These are phyloP conservation scores for Tamias sibiricus DNA, from an alignment of 2,113 vertebrate genomes.

Conservation along the genomic window DNA sequence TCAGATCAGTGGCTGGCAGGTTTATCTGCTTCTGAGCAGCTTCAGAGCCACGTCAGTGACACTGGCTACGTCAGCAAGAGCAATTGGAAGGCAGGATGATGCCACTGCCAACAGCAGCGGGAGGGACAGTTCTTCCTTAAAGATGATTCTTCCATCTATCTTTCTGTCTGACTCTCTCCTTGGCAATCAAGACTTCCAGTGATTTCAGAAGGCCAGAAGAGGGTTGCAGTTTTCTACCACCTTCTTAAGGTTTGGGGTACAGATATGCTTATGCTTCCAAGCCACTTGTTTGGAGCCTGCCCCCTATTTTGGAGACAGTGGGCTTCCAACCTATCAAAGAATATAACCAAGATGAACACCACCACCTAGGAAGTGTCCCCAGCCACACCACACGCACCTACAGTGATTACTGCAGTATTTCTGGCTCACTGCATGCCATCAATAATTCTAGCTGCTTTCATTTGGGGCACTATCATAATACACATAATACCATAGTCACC, in stretches of 20 bases:
- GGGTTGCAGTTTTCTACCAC: neutral
- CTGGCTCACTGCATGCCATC: neutral
- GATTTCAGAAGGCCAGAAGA: neutral
- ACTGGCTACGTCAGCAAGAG: conserved; percentile 71
- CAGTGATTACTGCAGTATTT: neutral
- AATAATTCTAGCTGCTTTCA: neutral
- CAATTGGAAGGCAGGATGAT: conserved; percentile 48
- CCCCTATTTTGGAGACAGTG: neutral
- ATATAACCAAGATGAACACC: neutral
- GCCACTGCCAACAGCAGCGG: conserved; percentile 32
- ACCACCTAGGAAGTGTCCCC: neutral
- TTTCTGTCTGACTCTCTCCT: neutral
- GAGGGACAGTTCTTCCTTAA: conserved; percentile 46
- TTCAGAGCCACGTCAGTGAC: conserved; percentile 65
- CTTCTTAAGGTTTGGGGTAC: neutral
- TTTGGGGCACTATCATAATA: neutral
- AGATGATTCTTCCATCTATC: neutral
- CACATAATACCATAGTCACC: neutral
- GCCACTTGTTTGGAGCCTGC: neutral
- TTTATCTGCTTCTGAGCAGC: conserved; percentile 74
- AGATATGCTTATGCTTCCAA: neutral
- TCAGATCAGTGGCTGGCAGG: conserved; percentile 67
- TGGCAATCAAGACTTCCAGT: neutral
- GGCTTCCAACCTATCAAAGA: neutral
- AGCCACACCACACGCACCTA: neutral